Evolutionary conservation across 1,140 invertebrate species (phyloP).

Genomic region (Diorhabda carinulata): DNA sequence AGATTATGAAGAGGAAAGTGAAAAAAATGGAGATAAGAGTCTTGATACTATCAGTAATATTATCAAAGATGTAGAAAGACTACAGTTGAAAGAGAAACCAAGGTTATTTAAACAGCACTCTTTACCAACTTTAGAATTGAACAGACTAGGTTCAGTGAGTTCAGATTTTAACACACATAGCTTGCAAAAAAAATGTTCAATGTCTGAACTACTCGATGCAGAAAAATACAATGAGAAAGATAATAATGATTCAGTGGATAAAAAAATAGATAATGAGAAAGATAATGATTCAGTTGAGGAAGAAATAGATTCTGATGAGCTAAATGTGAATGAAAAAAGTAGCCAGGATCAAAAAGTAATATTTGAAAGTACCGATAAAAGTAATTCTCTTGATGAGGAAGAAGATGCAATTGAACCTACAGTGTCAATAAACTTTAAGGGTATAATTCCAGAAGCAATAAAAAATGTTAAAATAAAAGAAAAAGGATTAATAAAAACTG

Average conservation of each 20-base stretch:
- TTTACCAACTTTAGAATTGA: slow-evolving; percentile 27
- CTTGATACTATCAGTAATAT: slow-evolving; percentile 52
- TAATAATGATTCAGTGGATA: neutral
- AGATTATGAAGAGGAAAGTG: slow-evolving; percentile 31
- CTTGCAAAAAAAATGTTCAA: neutral
- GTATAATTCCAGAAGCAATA: slow-evolving; percentile 29
- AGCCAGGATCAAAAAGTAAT: neutral
- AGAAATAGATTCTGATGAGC: neutral
- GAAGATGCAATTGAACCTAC: neutral
- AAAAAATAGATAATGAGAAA: slow-evolving; percentile 1
- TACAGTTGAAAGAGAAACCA: slow-evolving; percentile 26
- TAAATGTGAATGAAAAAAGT: neutral
- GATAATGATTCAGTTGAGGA: neutral
- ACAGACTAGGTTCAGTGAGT: slow-evolving; percentile 24
- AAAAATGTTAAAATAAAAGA: slow-evolving; percentile 30
- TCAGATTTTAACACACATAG: neutral
- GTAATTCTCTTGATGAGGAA: neutral
- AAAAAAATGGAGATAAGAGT: slow-evolving; percentile 15
- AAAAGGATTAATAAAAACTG: slow-evolving; percentile 43
- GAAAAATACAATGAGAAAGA: slow-evolving; percentile 7
- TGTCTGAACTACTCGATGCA: neutral
- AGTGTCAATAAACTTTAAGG: slow-evolving; percentile 25
- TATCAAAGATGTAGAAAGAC: slow-evolving; percentile 50
- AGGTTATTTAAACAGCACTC: slow-evolving; percentile 31
- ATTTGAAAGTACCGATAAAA: neutral